Evolutionary conservation across 1,140 invertebrate species (phyloP), one percentile per base, ranked within the genome.

Genomic region (Brachystomella parvula): DNA sequence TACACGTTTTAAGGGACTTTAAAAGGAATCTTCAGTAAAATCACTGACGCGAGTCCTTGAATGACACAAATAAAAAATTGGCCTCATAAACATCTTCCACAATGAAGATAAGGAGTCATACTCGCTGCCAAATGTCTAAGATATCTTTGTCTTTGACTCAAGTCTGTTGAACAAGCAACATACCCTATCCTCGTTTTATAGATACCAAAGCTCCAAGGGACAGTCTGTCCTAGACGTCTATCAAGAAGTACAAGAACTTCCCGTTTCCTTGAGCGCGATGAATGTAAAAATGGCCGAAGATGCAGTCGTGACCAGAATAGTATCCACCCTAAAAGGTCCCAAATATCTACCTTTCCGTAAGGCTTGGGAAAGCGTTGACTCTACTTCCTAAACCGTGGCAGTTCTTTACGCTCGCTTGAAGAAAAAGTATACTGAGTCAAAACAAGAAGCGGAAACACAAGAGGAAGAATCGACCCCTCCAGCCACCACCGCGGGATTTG

Each of bases 141-240:
- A n/a, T n/a, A n/a, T n/a, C n/a, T n/a, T 65, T 26, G 30, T 35
- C 31, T n/a, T 21, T 39, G 64, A 65, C 35, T 2, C 56, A 2
- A 58, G 49, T n/a, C 26, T 30, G 1, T 28, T 65, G n/a, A 65
- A 65, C 28, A 12, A n/a, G 9, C 19, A 44, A 3, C n/a, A 29
- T 32, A 65, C 64, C 2, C 24, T 39, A 26, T 3, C 29, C 2
- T 3, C 2, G 17, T 65, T 65, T 28, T 65, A 9, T 26, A 47
- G 3, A 12, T 24, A 21, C 6, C 17, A 12, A 44, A 59, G 59
- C 28, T 26, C 9, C 6, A 30, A 44, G 15, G 35, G 30, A n/a
- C 47, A 65, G 12, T 35, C n/a, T 9, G 28, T 57, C 2, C 3
- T 53, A 24, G 12, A 15, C 12, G 49, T 24, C 21, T 53, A 15